These are phyloP conservation scores for Sylvia atricapilla DNA, from an alignment of 2,113 vertebrate genomes.

Conservation along the genomic window DNA sequence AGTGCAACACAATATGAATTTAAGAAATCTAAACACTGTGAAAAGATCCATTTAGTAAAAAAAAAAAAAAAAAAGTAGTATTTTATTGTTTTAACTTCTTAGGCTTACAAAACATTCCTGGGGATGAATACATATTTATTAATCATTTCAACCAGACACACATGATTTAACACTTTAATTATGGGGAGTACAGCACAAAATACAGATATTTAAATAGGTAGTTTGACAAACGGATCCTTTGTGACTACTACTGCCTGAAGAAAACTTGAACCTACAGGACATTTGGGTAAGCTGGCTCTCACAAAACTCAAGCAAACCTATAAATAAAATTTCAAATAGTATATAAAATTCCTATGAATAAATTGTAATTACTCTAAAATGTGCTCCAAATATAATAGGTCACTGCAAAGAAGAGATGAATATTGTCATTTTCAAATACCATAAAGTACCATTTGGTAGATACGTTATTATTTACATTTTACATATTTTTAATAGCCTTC, in stretches of 20 bases:
- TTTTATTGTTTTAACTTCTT: background rate
- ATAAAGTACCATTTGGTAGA: background rate
- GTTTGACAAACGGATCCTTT: background rate
- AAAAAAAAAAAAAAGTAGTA: background rate
- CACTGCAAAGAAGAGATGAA: background rate
- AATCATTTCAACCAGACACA: background rate
- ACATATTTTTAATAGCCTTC: background rate
- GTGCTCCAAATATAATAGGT: background rate
- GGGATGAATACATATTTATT: background rate
- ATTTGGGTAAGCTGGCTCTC: background rate
- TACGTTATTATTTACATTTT: background rate
- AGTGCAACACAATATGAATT: background rate
- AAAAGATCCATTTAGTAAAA: background rate
- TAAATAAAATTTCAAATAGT: background rate
- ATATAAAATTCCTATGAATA: background rate
- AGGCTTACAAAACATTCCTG: background rate
- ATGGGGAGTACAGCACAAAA: background rate
- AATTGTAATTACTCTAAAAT: background rate
- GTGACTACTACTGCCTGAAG: background rate
- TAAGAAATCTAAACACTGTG: background rate
- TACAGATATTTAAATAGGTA: background rate
- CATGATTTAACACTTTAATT: background rate
- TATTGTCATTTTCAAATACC: background rate
- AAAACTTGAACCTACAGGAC: background rate
- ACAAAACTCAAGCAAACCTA: background rate